A percentile compares a stretch with the other conserved stretches of the same genome.
Conservation (phyloP, 2,113 vertebrate genomes). For the Propithecus coquereli region DNA sequence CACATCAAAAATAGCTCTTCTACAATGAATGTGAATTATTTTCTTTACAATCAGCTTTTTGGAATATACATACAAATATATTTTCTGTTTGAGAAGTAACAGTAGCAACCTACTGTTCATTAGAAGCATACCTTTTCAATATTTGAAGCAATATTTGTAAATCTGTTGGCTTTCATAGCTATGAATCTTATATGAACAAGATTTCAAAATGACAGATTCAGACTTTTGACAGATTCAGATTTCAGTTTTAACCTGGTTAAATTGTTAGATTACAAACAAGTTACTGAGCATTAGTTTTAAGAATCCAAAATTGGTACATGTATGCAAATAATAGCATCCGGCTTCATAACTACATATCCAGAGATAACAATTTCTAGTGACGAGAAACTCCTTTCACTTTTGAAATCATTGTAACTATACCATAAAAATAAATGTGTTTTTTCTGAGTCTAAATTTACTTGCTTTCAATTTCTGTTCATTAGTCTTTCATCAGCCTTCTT, state of each 20-base stretch:
- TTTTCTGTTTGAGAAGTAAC: not conserved
- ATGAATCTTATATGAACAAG: not conserved
- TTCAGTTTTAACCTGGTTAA: constrained; percentile 20
- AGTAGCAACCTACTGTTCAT: not conserved
- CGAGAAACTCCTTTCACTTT: not conserved
- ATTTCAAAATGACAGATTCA: constrained; percentile 9
- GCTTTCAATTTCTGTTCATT: not conserved
- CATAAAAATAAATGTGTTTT: not conserved
- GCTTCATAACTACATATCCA: not conserved
- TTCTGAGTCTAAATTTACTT: not conserved
- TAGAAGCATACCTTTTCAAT: not conserved
- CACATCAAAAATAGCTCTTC: not conserved
- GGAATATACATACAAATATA: not conserved
- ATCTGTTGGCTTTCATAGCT: not conserved
- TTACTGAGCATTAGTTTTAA: not conserved
- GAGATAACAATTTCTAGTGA: not conserved
- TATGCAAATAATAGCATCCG: not conserved
- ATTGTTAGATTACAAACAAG: not conserved
- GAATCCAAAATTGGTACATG: not conserved
- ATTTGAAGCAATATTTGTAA: not conserved
- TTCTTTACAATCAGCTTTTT: not conserved
- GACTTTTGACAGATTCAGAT: not conserved
- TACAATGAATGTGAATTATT: not conserved
- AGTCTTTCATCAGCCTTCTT: not conserved
- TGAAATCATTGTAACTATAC: not conserved